Percentiles rank a stretch among this genome's conserved stretches.
Conservation (phyloP, 2,888 invertebrate genomes). For the Catocala fraxini region DNA sequence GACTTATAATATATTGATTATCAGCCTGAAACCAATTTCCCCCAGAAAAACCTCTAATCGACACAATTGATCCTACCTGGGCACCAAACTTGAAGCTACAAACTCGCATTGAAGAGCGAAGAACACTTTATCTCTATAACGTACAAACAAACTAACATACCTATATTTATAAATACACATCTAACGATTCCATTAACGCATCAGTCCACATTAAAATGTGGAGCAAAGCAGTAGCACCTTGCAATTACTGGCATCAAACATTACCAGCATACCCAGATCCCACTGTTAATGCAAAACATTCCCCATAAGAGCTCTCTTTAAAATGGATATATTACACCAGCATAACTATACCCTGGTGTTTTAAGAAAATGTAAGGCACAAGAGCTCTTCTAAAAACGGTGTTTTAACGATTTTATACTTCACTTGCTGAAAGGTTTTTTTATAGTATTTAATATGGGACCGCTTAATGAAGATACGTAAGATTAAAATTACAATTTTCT, state of each 20-base stretch:
- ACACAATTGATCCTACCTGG: too few species aligned
- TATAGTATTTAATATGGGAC: slow-evolving; percentile 60
- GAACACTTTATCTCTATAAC: not conserved
- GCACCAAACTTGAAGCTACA: too few species aligned
- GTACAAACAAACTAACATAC: not conserved
- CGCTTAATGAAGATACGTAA: slow-evolving; percentile 10
- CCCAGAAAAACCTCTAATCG: too few species aligned
- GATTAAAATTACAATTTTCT: slow-evolving; percentile 1
- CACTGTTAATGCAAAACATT: not conserved
- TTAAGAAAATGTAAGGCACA: not conserved
- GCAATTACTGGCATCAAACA: slow-evolving; percentile 18
- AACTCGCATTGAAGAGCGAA: too few species aligned
- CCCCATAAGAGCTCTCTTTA: slow-evolving; percentile 10
- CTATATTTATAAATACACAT: slow-evolving; percentile 4
- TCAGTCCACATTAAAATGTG: slow-evolving; percentile 20
- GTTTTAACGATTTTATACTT: slow-evolving; percentile 59
- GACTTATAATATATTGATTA: too few species aligned
- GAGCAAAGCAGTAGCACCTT: slow-evolving; percentile 14
- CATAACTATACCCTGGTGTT: slow-evolving; percentile 16
- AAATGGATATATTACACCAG: slow-evolving; percentile 19
- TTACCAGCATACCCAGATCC: slow-evolving; percentile 8
- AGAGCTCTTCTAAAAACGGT: slow-evolving; percentile 27
- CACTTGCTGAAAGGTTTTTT: slow-evolving; percentile 60
- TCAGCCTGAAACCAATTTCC: too few species aligned
- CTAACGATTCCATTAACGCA: slow-evolving; percentile 41